Base-by-base conservation (phyloP, 92 coral and sea anemone genomes). In the Bergia sp. region DNA sequence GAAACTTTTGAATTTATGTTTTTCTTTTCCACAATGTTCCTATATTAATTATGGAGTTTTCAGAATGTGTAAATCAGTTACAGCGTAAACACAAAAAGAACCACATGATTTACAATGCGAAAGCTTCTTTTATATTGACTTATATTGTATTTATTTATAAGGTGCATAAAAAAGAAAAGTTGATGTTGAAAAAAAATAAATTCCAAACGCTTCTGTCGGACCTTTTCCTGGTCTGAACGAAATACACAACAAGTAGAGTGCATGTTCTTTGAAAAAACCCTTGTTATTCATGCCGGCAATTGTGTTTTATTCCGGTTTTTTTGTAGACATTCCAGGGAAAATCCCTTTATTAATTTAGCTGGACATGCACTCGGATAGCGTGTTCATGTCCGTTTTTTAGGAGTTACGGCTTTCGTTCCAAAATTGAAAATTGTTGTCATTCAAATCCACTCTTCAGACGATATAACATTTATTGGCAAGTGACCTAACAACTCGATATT, bases 21-120 rank as follows among this genome's bases (percentile, higher is more conserved):
- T 21, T 5, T 15, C 2, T 67, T 73, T 73, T 37, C 58, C 58
- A 11, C 58, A 53, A 53, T 10, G 13, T 11, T 18, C 16, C 58
- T 18, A 12, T 11, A 38, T 73, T 38, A 37, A 73, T 73, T 73
- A 12, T 38, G 45, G 12, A 73, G 77, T 73, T 23, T 20, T 39
- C 40, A 72, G 76, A 36, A 36, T 72, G 76, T 36, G 76, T 72
- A 65, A 82, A 82, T 43, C 7, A 69, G 87, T 47, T 84, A 45
- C 45, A 12, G 87, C 7, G 47, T 37, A 2, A 15, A 44, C 45
- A 44, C 5, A 37, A 69, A 47, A 39, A 29, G 16, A 57, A 13
- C 79, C 78, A 69, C 44, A 84, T 40, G 77, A 40, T 36, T 37
- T 71, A n/a, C 87, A 84, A 79, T 72, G 61, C 72, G 87, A 71